Conservation (phyloP, 2,797 vertebrate species). For the Crax fasciolata region DNA sequence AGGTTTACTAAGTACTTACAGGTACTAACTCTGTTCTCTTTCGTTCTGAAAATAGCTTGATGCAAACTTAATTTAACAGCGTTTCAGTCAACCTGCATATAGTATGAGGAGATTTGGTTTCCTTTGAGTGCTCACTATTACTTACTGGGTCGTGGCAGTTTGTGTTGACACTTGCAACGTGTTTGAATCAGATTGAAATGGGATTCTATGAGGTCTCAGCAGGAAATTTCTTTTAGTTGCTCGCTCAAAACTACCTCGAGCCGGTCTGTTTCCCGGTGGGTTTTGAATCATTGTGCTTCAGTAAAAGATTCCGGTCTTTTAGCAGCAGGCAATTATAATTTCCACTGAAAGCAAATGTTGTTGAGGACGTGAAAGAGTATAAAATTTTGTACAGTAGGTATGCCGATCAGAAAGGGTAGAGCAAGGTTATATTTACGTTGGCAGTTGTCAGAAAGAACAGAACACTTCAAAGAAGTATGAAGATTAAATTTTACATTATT, state of each 20-base stretch:
- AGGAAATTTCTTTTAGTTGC: constrained; percentile 24
- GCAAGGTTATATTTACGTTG: constrained; percentile 86
- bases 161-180: constrained; percentile 58
- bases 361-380: constrained; percentile 60
- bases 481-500: constrained; percentile 55
- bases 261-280: constrained; percentile 21
- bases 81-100: constrained; percentile 20
- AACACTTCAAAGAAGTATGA: constrained; percentile 87
- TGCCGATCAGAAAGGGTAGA: constrained; percentile 78
- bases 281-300: constrained; percentile 44
- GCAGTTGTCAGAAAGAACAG: constrained; percentile 86
- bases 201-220: background rate
- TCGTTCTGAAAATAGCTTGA: background rate
- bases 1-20: constrained; percentile 7
- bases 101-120: constrained; percentile 25
- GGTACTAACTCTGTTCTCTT: constrained; percentile 3
- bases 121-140: constrained; percentile 8
- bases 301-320: constrained; percentile 38
- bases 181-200: constrained; percentile 50
- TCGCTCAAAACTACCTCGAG: constrained; percentile 7
- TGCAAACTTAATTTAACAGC: constrained; percentile 20
- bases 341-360: constrained; percentile 61
- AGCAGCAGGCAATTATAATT: constrained; percentile 57
- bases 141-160: constrained; percentile 6
- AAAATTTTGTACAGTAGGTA: constrained; percentile 71